Evolutionary conservation across 2,888 invertebrate genomes (phyloP).

Genomic region (Xylocampa areola): DNA sequence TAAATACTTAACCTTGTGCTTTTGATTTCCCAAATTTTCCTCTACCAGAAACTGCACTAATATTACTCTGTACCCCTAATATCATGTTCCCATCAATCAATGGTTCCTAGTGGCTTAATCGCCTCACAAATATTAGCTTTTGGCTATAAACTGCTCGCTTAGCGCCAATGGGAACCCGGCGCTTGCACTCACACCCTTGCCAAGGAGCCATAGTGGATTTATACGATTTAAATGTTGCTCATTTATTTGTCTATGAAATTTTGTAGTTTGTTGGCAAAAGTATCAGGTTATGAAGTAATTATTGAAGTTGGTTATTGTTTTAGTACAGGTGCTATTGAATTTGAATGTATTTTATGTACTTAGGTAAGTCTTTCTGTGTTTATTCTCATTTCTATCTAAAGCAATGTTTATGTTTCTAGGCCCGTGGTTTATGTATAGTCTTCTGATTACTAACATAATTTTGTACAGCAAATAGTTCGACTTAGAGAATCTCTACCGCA

Average conservation of each 20-base stretch:
- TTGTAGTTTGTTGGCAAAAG: constrained; percentile 17
- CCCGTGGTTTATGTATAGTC: too few species aligned
- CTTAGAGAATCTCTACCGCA: too few species aligned
- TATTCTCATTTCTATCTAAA: neutral
- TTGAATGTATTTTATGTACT: neutral
- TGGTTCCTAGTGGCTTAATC: constrained; percentile 77
- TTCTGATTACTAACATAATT: too few species aligned
- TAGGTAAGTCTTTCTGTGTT: neutral
- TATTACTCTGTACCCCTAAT: constrained; percentile 68
- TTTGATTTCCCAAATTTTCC: neutral
- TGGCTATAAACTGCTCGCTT: constrained; percentile 76
- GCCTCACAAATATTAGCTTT: constrained; percentile 83
- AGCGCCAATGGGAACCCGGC: constrained; percentile 65
- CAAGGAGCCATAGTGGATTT: constrained; percentile 39
- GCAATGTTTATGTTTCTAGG: too few species aligned
- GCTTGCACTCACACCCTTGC: constrained; percentile 32
- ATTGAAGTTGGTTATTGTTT: constrained; percentile 1
- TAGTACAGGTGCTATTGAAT: too few species aligned
- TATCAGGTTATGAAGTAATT: constrained; percentile 28
- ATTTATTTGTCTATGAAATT: constrained; percentile 41
- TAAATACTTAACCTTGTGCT: neutral
- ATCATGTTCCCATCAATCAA: constrained; percentile 84
- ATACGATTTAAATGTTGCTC: constrained; percentile 24
- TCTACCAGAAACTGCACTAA: neutral
- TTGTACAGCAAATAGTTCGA: too few species aligned